Conservation (phyloP, 2,888 invertebrate genomes). For the Automeris io region DNA sequence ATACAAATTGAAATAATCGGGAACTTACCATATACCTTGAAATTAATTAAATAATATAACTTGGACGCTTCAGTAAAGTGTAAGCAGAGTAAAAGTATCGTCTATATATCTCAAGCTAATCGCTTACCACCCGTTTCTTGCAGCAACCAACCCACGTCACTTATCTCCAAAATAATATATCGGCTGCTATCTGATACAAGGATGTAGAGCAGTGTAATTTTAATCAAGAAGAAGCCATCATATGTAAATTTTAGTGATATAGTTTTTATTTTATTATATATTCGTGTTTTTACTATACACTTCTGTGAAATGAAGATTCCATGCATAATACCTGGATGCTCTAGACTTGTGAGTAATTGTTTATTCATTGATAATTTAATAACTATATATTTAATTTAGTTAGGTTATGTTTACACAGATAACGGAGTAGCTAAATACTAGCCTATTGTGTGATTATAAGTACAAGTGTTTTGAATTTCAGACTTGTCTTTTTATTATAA, state of each 20-base stretch:
- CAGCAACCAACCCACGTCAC: conserved; percentile 18
- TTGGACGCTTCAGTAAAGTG: too few species aligned
- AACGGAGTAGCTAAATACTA: conserved; percentile 1
- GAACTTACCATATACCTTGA: too few species aligned
- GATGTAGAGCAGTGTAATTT: conserved; percentile 28
- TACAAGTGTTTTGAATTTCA: neutral
- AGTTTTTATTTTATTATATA: conserved; percentile 6
- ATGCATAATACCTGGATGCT: conserved; percentile 56
- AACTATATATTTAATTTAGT: neutral
- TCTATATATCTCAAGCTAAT: conserved; percentile 5
- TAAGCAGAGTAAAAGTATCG: neutral
- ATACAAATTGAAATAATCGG: too few species aligned
- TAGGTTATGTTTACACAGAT: conserved; percentile 3
- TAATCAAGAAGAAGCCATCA: conserved; percentile 24
- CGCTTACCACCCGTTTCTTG: conserved; percentile 18
- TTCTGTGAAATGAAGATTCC: conserved; percentile 41
- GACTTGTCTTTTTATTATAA: too few species aligned
- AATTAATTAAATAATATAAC: too few species aligned
- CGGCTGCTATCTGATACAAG: conserved; percentile 19
- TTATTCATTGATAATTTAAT: conserved; percentile 5
- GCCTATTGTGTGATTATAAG: neutral
- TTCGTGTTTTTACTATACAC: conserved; percentile 4
- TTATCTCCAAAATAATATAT: conserved; percentile 42
- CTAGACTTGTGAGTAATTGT: conserved; percentile 42
- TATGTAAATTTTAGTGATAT: conserved; percentile 9